Evolutionary conservation across 2,888 invertebrate genomes (phyloP).

Genomic region (Caenorhabditis imperialis): DNA sequence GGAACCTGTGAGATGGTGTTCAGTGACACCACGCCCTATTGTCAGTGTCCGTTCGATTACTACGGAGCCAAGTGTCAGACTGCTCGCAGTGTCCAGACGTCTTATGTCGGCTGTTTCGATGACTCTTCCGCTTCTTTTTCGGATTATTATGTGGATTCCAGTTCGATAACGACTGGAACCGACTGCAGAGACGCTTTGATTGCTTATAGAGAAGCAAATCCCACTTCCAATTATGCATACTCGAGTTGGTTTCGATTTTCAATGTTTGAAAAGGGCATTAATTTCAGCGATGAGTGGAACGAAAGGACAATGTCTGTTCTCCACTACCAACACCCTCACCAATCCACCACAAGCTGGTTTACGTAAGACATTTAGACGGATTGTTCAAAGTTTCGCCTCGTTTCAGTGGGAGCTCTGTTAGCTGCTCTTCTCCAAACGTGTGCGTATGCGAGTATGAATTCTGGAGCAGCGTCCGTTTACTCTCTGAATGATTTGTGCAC

Average conservation of each 20-base stretch:
- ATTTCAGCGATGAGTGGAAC: constrained; percentile 53
- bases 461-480: constrained; percentile 44
- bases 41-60: constrained; percentile 49
- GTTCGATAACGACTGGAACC: constrained; percentile 37
- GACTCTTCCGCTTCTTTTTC: constrained; percentile 39
- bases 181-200: constrained; percentile 45
- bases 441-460: constrained; percentile 28
- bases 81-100: constrained; percentile 28
- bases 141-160: constrained; percentile 47
- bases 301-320: constrained; percentile 41
- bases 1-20: constrained; percentile 48
- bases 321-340: constrained; percentile 44
- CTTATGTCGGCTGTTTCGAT: constrained; percentile 50
- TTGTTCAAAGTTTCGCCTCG: not conserved
- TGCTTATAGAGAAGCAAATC: constrained; percentile 38
- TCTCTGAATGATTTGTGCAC: constrained; percentile 48
- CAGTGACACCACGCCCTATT: constrained; percentile 34
- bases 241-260: too few species aligned
- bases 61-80: constrained; percentile 47
- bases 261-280: not conserved
- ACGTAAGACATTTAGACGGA: too few species aligned
- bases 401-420: constrained; percentile 13
- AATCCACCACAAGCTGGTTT: constrained; percentile 15
- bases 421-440: constrained; percentile 40
- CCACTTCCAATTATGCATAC: constrained; percentile 40